Percentiles rank a stretch among this genome's conserved stretches.
Evolutionary conservation across 2,888 invertebrate species (phyloP).

Genomic region (Gonocerus acuteangulatus): DNA sequence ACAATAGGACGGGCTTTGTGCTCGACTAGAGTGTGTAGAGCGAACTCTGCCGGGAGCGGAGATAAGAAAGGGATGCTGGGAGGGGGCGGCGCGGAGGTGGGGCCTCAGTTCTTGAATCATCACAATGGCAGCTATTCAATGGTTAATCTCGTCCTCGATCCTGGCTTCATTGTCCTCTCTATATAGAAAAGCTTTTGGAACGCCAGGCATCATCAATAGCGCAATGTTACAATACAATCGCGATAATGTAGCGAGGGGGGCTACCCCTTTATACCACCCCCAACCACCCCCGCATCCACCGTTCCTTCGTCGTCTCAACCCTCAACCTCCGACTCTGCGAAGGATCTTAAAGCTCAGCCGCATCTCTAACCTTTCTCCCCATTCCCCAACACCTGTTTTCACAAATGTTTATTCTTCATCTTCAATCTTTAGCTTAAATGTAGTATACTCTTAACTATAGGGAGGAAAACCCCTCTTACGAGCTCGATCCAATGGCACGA

Average conservation of each 20-base stretch:
- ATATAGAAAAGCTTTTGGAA: conserved; percentile 39
- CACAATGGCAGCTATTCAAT: conserved; percentile 39
- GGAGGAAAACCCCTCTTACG: too few species aligned
- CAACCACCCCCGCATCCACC: conserved; percentile 9
- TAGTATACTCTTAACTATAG: too few species aligned
- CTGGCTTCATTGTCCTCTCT: conserved; percentile 39
- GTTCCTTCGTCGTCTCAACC: not conserved
- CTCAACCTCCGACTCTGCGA: not conserved
- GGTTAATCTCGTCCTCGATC: conserved; percentile 39
- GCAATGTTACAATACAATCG: conserved; percentile 39
- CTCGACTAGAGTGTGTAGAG: conserved; percentile 11
- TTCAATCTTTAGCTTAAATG: too few species aligned
- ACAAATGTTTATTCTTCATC: too few species aligned
- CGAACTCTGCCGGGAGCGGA: conserved; percentile 22
- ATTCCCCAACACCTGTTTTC: too few species aligned
- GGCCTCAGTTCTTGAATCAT: conserved; percentile 37
- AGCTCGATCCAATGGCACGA: too few species aligned
- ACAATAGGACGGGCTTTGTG: not conserved
- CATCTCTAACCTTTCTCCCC: not conserved
- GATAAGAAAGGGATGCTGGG: conserved; percentile 35
- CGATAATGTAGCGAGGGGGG: conserved; percentile 36
- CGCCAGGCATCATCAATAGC: conserved; percentile 39
- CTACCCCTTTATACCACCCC: conserved; percentile 24
- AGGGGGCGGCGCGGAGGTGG: conserved; percentile 9
- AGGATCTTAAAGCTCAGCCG: not conserved